phyloP scores from a whole-genome alignment of 2,113 vertebrate genomes.

The Chauna torquata region DNA sequence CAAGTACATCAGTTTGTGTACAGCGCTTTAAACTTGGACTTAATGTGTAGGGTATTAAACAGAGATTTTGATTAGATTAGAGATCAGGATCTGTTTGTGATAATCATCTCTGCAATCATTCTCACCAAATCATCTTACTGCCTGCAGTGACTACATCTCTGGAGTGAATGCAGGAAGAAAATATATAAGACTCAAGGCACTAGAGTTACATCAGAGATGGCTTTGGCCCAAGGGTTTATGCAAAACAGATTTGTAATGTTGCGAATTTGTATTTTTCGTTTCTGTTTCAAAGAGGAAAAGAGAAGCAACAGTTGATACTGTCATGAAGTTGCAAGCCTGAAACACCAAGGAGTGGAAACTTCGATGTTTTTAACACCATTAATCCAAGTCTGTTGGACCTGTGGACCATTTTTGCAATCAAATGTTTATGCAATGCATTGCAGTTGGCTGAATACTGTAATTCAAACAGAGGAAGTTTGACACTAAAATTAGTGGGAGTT shows the following conservation, averaged over 20 bases:
- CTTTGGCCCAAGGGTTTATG: slow-evolving; percentile 42
- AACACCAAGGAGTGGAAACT: neutral
- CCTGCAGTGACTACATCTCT: neutral
- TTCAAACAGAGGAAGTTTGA: neutral
- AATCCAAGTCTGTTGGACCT: neutral
- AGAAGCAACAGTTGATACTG: neutral
- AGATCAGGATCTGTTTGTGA: slow-evolving; percentile 32
- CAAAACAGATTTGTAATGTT: slow-evolving; percentile 33
- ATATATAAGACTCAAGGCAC: neutral
- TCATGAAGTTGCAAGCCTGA: neutral
- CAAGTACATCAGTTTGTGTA: neutral
- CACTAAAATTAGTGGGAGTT: neutral
- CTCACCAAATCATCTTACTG: slow-evolving; percentile 24
- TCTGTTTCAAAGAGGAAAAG: slow-evolving; percentile 30
- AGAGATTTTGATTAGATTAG: slow-evolving; percentile 30
- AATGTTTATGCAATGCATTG: neutral
- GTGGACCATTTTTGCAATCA: neutral
- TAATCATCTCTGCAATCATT: slow-evolving; percentile 14
- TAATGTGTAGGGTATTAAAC: neutral
- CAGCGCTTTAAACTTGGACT: neutral
- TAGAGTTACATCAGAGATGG: neutral
- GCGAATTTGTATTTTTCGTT: slow-evolving; percentile 7
- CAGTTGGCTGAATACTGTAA: neutral
- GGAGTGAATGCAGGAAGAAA: neutral
- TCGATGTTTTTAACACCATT: neutral